Base-by-base conservation (phyloP, 2,113 vertebrate species). In the Anarhynchus alexandrinus region DNA sequence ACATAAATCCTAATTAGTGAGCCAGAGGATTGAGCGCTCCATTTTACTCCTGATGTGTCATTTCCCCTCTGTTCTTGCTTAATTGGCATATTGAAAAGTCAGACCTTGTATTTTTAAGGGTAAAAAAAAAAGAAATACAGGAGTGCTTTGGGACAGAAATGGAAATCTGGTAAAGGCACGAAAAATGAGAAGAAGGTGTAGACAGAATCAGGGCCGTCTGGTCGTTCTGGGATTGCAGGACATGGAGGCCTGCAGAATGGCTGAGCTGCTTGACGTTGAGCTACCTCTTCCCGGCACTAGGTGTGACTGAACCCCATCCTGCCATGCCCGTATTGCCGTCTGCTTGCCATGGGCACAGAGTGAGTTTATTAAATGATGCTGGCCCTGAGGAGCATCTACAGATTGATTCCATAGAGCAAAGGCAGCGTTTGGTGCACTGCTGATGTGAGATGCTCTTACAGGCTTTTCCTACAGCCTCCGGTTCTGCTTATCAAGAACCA, bases 1-100 rank as follows among this genome's bases (percentile, higher is more conserved):
- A 70, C 91, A 96, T 96, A 96, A 97, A 96, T 97, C 67, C 93
- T 96, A 97, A 96, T 96, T 97, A 96, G 66, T 54, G 40, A 94
- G 77, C 62, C 64, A 91, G 80, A 96, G 89, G 81, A 89, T 16
- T 65, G 95, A 96, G 94, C 5, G 9, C 82, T 90, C 94, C 82
- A 45, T 94, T 97, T 97, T 97, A 77, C 74, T 95, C 62, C 84
- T 88, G 82, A 90, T 91, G 62, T 95, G 78, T 93, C 74, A 93
- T 96, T 97, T 96, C 90, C 71, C 52, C 65, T 95, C 90, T 76
- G 45, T 79, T 95, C 92, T 94, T 92, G 43, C 81, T 97, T 96
- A 97, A 93, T 27, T 92, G 92, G 59, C 57, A 62, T 95, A 94
- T 95, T 90, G 64, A 89, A 93, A 94, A 88, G 32, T 14, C 71